These are phyloP conservation scores for Pantala flavescens DNA, from an alignment of 1,140 invertebrate species.

Conservation along the genomic window DNA sequence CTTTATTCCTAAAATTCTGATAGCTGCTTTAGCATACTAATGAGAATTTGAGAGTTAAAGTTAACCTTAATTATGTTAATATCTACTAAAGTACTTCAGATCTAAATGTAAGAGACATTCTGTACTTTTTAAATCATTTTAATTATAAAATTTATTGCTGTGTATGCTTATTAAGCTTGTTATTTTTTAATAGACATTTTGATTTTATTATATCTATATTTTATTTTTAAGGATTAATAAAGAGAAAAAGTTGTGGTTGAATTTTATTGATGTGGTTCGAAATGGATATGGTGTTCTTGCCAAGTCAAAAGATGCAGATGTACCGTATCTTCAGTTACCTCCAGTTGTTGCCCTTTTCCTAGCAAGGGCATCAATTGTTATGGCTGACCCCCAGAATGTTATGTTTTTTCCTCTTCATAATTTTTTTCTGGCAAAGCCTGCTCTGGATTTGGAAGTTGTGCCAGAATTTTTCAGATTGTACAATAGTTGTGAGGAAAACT, in stretches of 20 bases:
- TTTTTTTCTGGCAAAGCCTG: constrained; percentile 58
- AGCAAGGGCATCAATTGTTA: constrained; percentile 48
- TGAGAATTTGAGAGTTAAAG: too few relatives aligned
- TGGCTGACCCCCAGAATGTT: constrained; percentile 52
- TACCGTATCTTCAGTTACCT: constrained; percentile 44
- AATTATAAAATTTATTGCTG: too few relatives aligned
- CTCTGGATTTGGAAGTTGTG: constrained; percentile 54
- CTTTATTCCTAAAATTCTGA: too few relatives aligned
- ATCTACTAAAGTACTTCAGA: too few relatives aligned
- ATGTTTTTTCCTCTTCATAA: constrained; percentile 55
- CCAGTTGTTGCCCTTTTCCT: constrained; percentile 59
- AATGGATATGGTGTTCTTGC: constrained; percentile 35
- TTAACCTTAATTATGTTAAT: too few relatives aligned
- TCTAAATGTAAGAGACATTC: too few relatives aligned
- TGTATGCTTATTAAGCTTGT: too few relatives aligned
- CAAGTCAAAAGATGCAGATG: constrained; percentile 32
- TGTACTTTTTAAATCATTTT: too few relatives aligned
- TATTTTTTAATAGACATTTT: too few relatives aligned
- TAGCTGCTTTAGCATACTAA: too few relatives aligned
- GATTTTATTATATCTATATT: neutral
- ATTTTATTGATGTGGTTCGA: constrained; percentile 38
- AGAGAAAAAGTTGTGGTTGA: constrained; percentile 39
- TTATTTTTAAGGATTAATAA: constrained; percentile 32
- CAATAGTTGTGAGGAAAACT: constrained; percentile 53
- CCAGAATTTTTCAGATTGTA: constrained; percentile 65